Evolutionary conservation across 2,888 invertebrate species (phyloP).

Genomic region (Plebejus melissa): DNA sequence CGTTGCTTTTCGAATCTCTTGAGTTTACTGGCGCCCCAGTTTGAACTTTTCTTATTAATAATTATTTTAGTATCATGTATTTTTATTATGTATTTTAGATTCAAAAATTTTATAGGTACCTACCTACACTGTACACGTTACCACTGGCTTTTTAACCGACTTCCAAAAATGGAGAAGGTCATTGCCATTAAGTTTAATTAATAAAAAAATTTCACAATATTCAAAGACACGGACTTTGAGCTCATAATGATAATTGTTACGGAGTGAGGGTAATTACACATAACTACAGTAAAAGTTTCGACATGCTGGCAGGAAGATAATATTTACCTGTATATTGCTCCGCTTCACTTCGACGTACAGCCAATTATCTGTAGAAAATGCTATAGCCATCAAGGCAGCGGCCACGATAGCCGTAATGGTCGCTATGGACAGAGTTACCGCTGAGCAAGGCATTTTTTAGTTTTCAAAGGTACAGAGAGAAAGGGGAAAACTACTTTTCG

Average conservation of each 20-base stretch:
- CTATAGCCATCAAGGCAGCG: constrained; percentile 94
- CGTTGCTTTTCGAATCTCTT: not conserved
- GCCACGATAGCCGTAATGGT: constrained; percentile 97
- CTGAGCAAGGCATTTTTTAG: constrained; percentile 92
- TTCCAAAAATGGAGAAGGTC: not conserved
- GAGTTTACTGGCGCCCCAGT: not conserved
- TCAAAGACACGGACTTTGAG: not conserved
- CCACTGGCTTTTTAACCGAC: not conserved
- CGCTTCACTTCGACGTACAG: constrained; percentile 95
- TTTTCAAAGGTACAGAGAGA: constrained; percentile 58
- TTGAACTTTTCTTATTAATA: too few species aligned
- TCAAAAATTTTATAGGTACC: not conserved
- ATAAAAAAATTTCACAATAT: not conserved
- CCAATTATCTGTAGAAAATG: constrained; percentile 98
- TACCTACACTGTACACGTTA: too few species aligned
- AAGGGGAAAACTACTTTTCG: constrained; percentile 52
- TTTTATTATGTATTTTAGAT: not conserved
- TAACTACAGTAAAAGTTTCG: not conserved
- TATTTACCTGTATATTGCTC: constrained; percentile 89
- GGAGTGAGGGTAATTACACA: constrained; percentile 4
- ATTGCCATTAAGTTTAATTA: not conserved
- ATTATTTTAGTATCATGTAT: too few species aligned
- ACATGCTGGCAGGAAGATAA: not conserved
- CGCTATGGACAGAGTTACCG: constrained; percentile 95
- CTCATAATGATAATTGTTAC: not conserved